A percentile compares a stretch with the other conserved stretches of the same genome.
phyloP scores from a whole-genome alignment of 2,888 invertebrate genomes.

The Endomychus coccineus region DNA sequence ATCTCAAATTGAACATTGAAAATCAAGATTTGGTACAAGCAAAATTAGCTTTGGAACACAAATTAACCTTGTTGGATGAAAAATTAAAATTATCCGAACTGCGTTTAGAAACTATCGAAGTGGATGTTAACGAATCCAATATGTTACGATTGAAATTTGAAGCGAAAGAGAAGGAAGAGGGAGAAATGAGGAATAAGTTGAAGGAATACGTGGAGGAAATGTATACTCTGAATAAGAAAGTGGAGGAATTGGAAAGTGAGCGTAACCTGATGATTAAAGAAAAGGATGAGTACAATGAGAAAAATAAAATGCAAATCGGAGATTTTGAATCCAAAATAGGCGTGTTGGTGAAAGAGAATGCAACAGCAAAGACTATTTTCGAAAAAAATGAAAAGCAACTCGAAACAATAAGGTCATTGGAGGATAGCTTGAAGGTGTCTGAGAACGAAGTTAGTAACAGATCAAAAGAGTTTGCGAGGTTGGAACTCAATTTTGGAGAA shows the following conservation, averaged over 20 bases:
- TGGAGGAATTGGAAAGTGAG: constrained; percentile 17
- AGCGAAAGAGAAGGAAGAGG: constrained; percentile 23
- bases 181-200: constrained; percentile 19
- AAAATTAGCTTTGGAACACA: constrained; percentile 17
- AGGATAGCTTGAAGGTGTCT: constrained; percentile 21
- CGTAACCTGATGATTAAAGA: no score
- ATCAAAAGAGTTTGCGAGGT: constrained; percentile 8
- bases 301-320: no score
- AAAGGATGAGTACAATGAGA: constrained; percentile 12
- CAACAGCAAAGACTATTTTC: no score
- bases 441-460: constrained; percentile 8
- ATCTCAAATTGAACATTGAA: constrained; percentile 8
- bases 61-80: constrained; percentile 20
- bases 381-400: constrained; percentile 13
- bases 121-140: constrained; percentile 22
- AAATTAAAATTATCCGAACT: constrained; percentile 23
- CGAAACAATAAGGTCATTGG: constrained; percentile 16
- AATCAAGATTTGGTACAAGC: constrained; percentile 19
- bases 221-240: no score
- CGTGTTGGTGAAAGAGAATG: no score
- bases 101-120: constrained; percentile 19
- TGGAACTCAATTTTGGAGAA: constrained; percentile 7
- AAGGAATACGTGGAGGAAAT: constrained; percentile 19
- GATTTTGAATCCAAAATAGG: no score
- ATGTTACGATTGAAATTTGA: constrained; percentile 23